Evolutionary conservation across 2,888 invertebrate genomes (phyloP).

Genomic region (Coelopa pilipes): DNA sequence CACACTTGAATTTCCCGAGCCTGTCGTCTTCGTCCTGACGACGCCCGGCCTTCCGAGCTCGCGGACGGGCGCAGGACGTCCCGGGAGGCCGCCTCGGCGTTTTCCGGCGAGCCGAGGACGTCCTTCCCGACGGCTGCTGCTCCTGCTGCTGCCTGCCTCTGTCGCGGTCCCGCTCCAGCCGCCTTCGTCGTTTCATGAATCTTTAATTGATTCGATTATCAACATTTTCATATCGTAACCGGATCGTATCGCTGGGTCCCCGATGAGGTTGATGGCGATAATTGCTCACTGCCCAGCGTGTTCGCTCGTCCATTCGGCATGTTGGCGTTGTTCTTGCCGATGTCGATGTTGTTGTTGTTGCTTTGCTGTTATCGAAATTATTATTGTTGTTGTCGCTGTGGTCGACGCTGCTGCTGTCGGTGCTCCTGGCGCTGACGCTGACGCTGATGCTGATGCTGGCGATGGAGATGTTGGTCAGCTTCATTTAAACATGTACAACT

Average conservation of each 20-base stretch:
- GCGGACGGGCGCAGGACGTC: too few species aligned
- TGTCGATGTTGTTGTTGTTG: constrained; percentile 15
- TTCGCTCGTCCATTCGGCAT: background rate
- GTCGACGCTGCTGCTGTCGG: background rate
- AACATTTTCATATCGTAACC: constrained; percentile 29
- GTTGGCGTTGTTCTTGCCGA: constrained; percentile 11
- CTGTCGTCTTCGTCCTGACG: too few species aligned
- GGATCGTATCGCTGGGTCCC: constrained; percentile 21
- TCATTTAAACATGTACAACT: constrained; percentile 33
- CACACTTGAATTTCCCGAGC: too few species aligned
- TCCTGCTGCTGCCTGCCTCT: too few species aligned
- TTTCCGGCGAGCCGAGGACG: too few species aligned
- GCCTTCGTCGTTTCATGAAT: constrained; percentile 25
- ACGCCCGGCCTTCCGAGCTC: too few species aligned
- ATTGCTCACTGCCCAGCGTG: constrained; percentile 20
- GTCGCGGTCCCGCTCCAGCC: too few species aligned
- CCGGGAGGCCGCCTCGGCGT: too few species aligned
- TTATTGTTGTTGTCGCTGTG: constrained; percentile 13
- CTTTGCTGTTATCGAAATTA: constrained; percentile 10
- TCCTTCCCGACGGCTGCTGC: too few species aligned
- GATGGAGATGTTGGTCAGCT: constrained; percentile 26
- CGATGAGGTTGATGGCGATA: constrained; percentile 30
- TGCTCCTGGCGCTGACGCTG: constrained; percentile 7
- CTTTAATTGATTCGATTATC: constrained; percentile 36
- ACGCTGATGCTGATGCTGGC: constrained; percentile 18